Base-by-base conservation (phyloP, 2,888 invertebrate genomes). In the Hirtodrosophila cameraria region DNA sequence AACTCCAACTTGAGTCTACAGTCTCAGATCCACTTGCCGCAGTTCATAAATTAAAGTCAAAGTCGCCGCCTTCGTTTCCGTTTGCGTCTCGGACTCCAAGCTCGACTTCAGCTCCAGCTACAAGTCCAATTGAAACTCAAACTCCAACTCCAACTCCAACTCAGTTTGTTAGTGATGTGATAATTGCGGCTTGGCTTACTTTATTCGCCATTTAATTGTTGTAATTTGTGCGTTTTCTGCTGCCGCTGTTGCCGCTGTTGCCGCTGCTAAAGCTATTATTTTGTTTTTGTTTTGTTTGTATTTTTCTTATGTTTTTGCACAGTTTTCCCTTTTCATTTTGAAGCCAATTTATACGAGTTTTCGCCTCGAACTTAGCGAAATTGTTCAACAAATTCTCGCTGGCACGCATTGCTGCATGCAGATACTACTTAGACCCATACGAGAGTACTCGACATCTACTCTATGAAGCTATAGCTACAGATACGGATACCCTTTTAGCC, bases 161-260 rank as follows among this genome's bases (percentile, higher is more conserved):
- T 42, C 49, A 36, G 68, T 68, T 69, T 39, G 63, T 54, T 55
- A 73, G 76, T 82, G 82, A 82, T 82, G 82, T 82, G 82, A 82
- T 82, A 82, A 82, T 82, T 83, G 83, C 83, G 77, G 77, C 79
- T 82, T 73, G 82, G 83, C 82, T 83, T 85, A 79, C 73, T 85
- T 75, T 77, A 82, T 79, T 82, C 70, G 83, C 85, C 80, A 75
- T 83, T 82, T 83, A 85, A 83, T 83, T 83, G 85, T 83, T 82
- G 85, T 82, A 83, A 83, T 83, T 82, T 82, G 85, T 82, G 84
- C 75, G 63, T 76, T 76, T 60, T 57, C 46, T 42, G 58, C 36
- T 27, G 60, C 33, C 28, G 15, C 46, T 42, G 16, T 39, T n/a
- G 41, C 35, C 25, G 41, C 35, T 28, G 16, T 38, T n/a, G 12